These are phyloP conservation scores for Drepanosiphum platanoidis DNA, from an alignment of 2,888 invertebrate species.

Conservation along the genomic window DNA sequence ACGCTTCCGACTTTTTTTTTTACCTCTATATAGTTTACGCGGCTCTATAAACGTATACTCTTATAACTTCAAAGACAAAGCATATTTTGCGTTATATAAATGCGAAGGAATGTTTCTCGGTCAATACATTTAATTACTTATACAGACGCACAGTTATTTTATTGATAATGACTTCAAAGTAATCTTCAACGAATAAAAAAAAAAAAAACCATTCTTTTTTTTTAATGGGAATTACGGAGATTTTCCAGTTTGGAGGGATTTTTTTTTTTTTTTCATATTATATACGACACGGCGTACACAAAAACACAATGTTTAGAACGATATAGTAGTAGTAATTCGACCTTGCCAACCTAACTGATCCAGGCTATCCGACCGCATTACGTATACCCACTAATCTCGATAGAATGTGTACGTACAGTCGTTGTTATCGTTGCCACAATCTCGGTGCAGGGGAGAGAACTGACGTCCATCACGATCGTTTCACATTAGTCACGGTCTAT, in stretches of 20 bases:
- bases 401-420: slow-evolving; percentile 16
- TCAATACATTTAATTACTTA: slow-evolving; percentile 16
- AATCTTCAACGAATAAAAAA: background rate
- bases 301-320: slow-evolving; percentile 22
- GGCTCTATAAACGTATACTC: no score
- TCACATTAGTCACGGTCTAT: slow-evolving; percentile 55
- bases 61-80: slow-evolving; percentile 9
- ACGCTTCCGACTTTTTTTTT: no score
- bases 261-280: slow-evolving; percentile 1
- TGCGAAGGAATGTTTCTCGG: slow-evolving; percentile 6
- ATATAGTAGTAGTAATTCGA: slow-evolving; percentile 20
- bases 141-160: background rate
- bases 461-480: slow-evolving; percentile 53
- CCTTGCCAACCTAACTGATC: slow-evolving; percentile 40
- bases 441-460: background rate
- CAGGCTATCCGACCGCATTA: slow-evolving; percentile 20
- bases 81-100: background rate
- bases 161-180: slow-evolving; percentile 18
- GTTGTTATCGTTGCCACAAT: slow-evolving; percentile 46
- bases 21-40: no score
- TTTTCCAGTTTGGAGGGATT: slow-evolving; percentile 21
- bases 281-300: slow-evolving; percentile 5
- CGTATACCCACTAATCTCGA: slow-evolving; percentile 54
- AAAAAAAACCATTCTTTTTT: background rate
- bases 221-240: slow-evolving; percentile 5